Evolutionary conservation across 1,140 invertebrate genomes (phyloP), one percentile per base, ranked within the genome.

Genomic region (Campoletis sonorensis): DNA sequence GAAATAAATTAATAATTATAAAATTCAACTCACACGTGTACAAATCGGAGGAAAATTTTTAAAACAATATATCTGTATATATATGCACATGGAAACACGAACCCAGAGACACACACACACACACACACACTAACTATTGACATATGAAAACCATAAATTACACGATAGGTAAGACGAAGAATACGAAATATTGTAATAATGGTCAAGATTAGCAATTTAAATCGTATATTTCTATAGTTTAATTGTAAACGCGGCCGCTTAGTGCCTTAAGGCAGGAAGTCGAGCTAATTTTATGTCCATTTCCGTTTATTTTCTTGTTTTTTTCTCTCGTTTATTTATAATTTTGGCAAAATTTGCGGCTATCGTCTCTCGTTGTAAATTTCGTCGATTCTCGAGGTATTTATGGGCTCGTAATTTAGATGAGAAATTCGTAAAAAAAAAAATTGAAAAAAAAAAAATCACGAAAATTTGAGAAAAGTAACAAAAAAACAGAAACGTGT

Each of bases 221-320:
- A 21, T n/a, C 15, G 30, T 70, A 77, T 70, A 30, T 81, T 76
- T 81, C 54, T 73, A 75, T 76, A 81, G 61, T 73, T 67, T 70
- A 81, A 70, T 58, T 81, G 33, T 64, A 61, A 82, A 81, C 18
- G 70, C 45, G 80, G 75, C 84, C 84, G 76, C 68, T 82, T 79
- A 70, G 84, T 85, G 84, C 84, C 84, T 85, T 85, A 83, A 75
- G 71, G 73, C 61, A 79, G 79, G 79, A 84, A 79, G 49, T 81
- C 75, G 78, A 58, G 54, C 49, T 61, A 21, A 64, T 58, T 80
- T 80, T 71, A 21, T 80, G 23, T 80, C 64, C 15, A 10, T 27
- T 27, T 27, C 30, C 26, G 13, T 67, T 27, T 13, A 30, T 67
- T 11, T 67, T 26, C 3, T 15, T 67, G 11, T 79, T 27, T 26